Base-by-base conservation (phyloP, 1,140 invertebrate genomes). In the Drosophila truncata region DNA sequence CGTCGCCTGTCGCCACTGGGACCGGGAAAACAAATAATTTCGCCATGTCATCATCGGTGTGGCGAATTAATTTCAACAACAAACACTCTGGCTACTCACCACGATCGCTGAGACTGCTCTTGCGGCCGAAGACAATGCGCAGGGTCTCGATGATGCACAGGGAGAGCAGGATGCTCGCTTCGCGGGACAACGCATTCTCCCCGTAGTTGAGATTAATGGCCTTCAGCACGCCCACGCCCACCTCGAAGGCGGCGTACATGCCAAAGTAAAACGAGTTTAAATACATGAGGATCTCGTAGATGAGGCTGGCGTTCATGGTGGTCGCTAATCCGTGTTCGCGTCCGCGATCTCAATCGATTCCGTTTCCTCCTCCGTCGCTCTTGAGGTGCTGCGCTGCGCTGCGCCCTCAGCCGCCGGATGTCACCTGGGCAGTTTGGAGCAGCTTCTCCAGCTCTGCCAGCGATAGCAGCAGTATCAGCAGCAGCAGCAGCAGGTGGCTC, bases 61-160 rank as follows among this genome's bases (percentile, higher is more conserved):
- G 77, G 77, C 25, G 14, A 27, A 23, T 18, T 61, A 20, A 41
- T 64, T 55, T 13, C 13, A 31, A 23, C 13, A 16, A 14, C 3
- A 13, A 35, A 25, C 16, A 55, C 10, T 11, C 9, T 9, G 20
- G 14, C 1, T 37, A 88, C 94, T 94, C 93, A 95, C 95, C 95
- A 91, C 95, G 95, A 93, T 98, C 97, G 27, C 97, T 97, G 79
- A 98, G 93, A 93, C 98, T 98, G 80, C 97, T 97, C 93, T 96
- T 96, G 82, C 96, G 94, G 18, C 97, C 97, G 78, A 97, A 92
- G 93, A 96, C 95, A 77, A 97, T 96, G 79, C 98, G 94, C 55
- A 97, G 93, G 49, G 95, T 94, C 94, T 98, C 97, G 8, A 97
- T 95, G 5, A 95, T 93, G 87, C 96, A 96, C 7, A 98, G 93